These are phyloP conservation scores for Manis pentadactyla DNA, from an alignment of 2,797 vertebrate genomes.

Conservation along the genomic window DNA sequence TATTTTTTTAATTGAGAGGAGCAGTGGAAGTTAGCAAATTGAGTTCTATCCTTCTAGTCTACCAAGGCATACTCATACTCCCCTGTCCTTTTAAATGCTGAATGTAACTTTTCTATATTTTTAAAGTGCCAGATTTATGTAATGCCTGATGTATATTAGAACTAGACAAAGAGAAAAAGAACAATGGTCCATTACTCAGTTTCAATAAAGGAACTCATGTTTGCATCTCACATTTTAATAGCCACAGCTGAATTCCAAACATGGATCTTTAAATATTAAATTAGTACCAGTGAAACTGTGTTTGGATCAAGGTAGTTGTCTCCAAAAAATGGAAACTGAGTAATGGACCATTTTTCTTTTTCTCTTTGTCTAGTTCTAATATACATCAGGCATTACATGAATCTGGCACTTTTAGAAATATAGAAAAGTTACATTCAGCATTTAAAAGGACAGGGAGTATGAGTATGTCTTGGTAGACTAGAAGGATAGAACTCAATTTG, in stretches of 20 bases:
- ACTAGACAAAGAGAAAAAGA: neutral
- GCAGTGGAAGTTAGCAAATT: neutral
- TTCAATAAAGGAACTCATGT: neutral
- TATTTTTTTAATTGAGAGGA: neutral
- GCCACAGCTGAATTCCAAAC: neutral
- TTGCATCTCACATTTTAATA: neutral
- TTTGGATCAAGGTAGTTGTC: neutral
- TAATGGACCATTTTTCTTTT: neutral
- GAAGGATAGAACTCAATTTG: neutral
- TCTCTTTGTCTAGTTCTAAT: neutral
- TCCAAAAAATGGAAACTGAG: neutral
- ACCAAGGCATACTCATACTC: neutral
- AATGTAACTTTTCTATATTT: neutral
- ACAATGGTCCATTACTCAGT: neutral
- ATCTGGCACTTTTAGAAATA: neutral
- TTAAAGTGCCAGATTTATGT: neutral
- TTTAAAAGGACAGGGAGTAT: neutral
- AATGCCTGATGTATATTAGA: neutral
- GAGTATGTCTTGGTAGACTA: neutral
- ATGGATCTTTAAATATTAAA: slow-evolving; percentile 35
- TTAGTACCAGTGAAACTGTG: neutral
- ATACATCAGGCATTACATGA: neutral
- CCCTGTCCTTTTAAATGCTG: neutral
- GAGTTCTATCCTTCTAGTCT: neutral
- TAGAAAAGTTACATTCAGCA: neutral